A percentile compares a stretch with the other conserved stretches of the same genome.
Evolutionary conservation across 2,113 vertebrate genomes (phyloP).

Genomic region (Chloroceryle aenea): DNA sequence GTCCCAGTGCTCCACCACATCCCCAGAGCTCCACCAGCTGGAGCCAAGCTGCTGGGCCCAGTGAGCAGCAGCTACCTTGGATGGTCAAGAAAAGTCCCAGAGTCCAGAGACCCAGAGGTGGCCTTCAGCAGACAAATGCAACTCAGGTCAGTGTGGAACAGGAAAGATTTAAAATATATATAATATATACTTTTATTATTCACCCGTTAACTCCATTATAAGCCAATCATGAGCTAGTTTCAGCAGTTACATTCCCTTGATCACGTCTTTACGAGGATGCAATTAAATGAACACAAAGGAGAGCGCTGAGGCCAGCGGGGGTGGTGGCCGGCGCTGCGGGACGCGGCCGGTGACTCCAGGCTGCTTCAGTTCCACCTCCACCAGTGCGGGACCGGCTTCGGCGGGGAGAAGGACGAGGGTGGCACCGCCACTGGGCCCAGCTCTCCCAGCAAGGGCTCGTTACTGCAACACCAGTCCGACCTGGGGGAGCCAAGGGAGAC

Average conservation of each 20-base stretch:
- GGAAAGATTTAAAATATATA: constrained; percentile 82
- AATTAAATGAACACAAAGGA: constrained; percentile 64
- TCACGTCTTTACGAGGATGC: constrained; percentile 69
- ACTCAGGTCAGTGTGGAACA: constrained; percentile 69
- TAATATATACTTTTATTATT: constrained; percentile 86
- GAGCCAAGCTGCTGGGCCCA: fast-evolving
- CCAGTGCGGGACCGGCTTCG: not conserved
- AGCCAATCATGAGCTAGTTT: constrained; percentile 79
- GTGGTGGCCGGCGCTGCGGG: not conserved
- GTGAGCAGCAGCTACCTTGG: not conserved
- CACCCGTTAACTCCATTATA: constrained; percentile 84
- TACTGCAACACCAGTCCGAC: constrained; percentile 97
- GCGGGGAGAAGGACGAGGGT: constrained; percentile 61
- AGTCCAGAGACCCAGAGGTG: not conserved
- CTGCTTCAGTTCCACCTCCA: constrained; percentile 31
- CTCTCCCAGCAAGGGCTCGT: constrained; percentile 70
- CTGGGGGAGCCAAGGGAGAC: constrained; percentile 60
- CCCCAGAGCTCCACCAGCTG: too few species aligned
- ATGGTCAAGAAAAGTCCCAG: not conserved
- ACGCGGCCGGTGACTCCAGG: not conserved
- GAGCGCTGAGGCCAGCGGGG: constrained; percentile 17
- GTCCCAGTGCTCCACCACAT: not conserved
- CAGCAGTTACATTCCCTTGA: constrained; percentile 82
- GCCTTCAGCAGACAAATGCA: constrained; percentile 16
- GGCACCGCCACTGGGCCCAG: constrained; percentile 71